Conservation (phyloP, 2,797 vertebrate genomes). For the Cottoperca gobio region DNA sequence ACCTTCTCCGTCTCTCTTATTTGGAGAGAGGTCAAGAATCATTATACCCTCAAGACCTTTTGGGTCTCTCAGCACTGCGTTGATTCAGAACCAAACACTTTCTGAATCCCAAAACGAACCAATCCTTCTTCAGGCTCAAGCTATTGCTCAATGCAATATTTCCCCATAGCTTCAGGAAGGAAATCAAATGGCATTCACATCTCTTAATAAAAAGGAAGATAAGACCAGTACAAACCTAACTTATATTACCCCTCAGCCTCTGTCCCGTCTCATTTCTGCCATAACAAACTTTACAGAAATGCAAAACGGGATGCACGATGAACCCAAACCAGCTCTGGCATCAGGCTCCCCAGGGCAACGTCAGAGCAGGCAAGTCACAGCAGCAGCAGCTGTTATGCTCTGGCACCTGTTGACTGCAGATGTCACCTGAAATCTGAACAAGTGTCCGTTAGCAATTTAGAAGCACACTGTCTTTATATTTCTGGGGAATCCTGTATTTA, state of each 20-base stretch:
- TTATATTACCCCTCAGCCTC: slow-evolving; percentile 3
- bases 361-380: slow-evolving; percentile 41
- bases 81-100: slow-evolving; percentile 27
- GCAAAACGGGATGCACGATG: slow-evolving; percentile 33
- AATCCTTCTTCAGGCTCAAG: neutral
- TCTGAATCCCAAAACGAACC: slow-evolving; percentile 18
- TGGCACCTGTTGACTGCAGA: slow-evolving; percentile 51
- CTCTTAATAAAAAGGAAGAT: slow-evolving; percentile 7
- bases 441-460: slow-evolving; percentile 36
- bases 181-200: slow-evolving; percentile 19
- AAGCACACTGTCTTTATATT: slow-evolving; percentile 14
- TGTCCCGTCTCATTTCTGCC: slow-evolving; percentile 40
- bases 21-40: slow-evolving; percentile 51
- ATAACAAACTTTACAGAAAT: slow-evolving; percentile 43
- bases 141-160: slow-evolving; percentile 7
- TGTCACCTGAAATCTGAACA: slow-evolving; percentile 54
- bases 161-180: neutral
- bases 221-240: slow-evolving; percentile 1
- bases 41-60: slow-evolving; percentile 29
- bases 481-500: slow-evolving; percentile 28
- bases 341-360: slow-evolving; percentile 50
- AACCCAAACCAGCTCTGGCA: slow-evolving; percentile 54
- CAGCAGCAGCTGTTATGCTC: slow-evolving; percentile 57
- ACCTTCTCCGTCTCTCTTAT: slow-evolving; percentile 44
- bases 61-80: slow-evolving; percentile 4